Evolutionary conservation across 2,888 invertebrate species (phyloP), one percentile per base, ranked within the genome.

Genomic region (Drosophila paramelanica): DNA sequence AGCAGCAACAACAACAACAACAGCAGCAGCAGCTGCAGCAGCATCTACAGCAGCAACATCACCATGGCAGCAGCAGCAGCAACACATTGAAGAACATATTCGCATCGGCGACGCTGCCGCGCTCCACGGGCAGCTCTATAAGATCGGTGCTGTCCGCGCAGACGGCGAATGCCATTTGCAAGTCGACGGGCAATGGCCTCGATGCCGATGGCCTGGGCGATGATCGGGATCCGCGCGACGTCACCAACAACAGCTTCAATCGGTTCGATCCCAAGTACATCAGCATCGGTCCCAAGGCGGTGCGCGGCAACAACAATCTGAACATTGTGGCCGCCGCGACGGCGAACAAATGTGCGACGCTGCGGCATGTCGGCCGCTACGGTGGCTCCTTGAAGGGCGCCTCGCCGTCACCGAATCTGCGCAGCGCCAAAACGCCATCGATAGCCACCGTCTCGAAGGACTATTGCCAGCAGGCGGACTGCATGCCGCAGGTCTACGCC

Each of bases 211-310:
- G 67, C 0, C 39, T 75, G 31, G 58, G 67, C 74, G 91, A 91
- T 38, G 90, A 90, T 69, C 91, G 92, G 31, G 93, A 93, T 86
- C 93, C 93, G 6, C 90, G 93, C 6, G 92, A 93, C 65, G 92
- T 93, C 36, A 90, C 91, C 71, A 90, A 91, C 73, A 92, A 90
- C 67, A 92, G 92, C 70, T 93, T 93, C 79, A 93, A 93, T 84
- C 91, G 93, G 52, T 93, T 93, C 66, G 93, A 93, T 88, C 93
- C 93, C 58, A 93, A 93, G 75, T 93, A 93, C 67, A 92, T 93
- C 2, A 93, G 93, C 75, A 93, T 93, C 58, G 93, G 93, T 0
- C 93, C 93, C 42, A 93, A 93, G 77, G 91, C 92, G 38, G 90
- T 92, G 39, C 89, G 92, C 7, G 91, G 92, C 70, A 91, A 82